Base-by-base conservation (phyloP, 1,140 invertebrate genomes). In the Delia radicum region DNA sequence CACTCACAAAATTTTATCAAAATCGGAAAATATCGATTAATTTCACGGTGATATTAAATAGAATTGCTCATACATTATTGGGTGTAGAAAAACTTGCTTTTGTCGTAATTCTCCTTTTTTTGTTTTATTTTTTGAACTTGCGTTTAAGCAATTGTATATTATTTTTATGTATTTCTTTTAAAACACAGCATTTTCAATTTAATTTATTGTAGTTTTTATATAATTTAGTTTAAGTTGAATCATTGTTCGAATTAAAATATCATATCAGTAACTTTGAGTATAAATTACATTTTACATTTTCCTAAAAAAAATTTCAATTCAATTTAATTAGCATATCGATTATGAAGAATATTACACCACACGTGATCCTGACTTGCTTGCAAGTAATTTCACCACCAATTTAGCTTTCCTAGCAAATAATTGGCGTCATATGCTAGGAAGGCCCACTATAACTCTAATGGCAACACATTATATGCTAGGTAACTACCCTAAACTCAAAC, bases 331-430 rank as follows among this genome's bases (percentile, higher is more conserved):
- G 95, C 96, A 95, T 88, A 93, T 97, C 90, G 95, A 97, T 89
- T 92, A 93, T 87, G 94, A 95, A 87, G 93, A 96, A 87, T 95
- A 95, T 91, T 97, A 97, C 91, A 94, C 94, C 85, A 94, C 94
- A 83, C 95, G 94, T 85, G 95, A 98, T 90, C 92, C 93, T 83
- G 93, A 93, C 81, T 90, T 97, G 83, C 90, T 96, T 80, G 93
- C 93, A 81, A 94, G 94, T 88, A 96, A 93, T 87, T 94, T 96
- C 86, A 94, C 91, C 80, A 93, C 93, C 80, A 95, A 95, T 87
- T 89, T 98, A 87, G 94, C 94, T 81, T 97, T 97, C 89, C 91
- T 98, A 86, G 94, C 94, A 86, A 96, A 95, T 90, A 95, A 93
- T 88, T 98, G 96, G 96, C 94, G 92, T 86, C 92, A 94, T 87